Evolutionary conservation across 2,797 vertebrate species (phyloP), one percentile per base, ranked within the genome.

Genomic region (Xenentodon cancila): DNA sequence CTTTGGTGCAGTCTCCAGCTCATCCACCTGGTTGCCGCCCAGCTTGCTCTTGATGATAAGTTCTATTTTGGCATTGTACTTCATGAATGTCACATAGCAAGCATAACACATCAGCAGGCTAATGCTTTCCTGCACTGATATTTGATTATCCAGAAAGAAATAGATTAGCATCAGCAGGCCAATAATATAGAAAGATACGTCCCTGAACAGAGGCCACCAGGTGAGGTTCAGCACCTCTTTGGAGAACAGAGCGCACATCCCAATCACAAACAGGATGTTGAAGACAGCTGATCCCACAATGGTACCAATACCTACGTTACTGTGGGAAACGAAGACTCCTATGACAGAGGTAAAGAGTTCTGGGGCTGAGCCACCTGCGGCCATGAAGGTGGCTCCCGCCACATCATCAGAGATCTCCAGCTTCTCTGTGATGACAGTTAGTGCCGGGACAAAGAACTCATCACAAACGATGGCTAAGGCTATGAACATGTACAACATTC

Each of bases 401-500:
- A 99, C 97, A 57, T 99, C 97, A 64, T 99, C 97, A 11, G 96
- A 98, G 88, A 99, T 98, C 70, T 82, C 70, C 68, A 98, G 79
- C 82, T 96, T 97, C 88, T 98, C 97, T 1, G 94, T 98, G 90
- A 99, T 98, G 87, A 98, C 95, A 13, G 96, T 98, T 84, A 99
- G 90, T 0, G 97, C 97, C 4, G 97, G 97, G 77, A 99, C 97
- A 58, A 99, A 99, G 89, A 98, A 98, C 75, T 99, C 97, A 76
- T 99, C 97, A 0, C 97, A 99, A 75, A 99, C 97, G 3, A 99
- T 94, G 73, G 97, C 97, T 90, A 98, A 94, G 80, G 97, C 92
- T 90, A 99, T 95, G 89, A 99, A 99, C 97, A 99, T 99, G 85
- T 99, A 99, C 73, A 99, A 83, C 97, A 99, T 99, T 56, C 97